phyloP scores from a whole-genome alignment of 2,113 vertebrate genomes.

The Erythrolamprus reginae region DNA sequence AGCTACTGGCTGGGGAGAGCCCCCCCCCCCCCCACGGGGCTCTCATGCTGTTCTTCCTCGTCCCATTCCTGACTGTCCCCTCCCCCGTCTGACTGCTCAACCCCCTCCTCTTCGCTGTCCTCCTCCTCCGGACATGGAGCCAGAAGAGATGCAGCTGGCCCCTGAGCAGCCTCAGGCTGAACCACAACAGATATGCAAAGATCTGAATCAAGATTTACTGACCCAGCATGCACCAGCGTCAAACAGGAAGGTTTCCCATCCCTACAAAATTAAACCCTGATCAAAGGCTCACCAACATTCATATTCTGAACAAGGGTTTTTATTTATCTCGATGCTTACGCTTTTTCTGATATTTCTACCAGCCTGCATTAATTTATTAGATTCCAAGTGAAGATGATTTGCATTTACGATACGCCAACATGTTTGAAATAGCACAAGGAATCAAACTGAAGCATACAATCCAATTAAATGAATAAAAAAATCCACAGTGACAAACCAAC shows the following conservation, averaged over 20 bases:
- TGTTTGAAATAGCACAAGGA: background rate
- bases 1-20: too few relatives aligned
- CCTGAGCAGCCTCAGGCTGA: too few relatives aligned
- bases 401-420: background rate
- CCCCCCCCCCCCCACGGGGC: too few relatives aligned
- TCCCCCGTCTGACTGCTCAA: too few relatives aligned
- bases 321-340: background rate
- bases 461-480: background rate
- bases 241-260: background rate
- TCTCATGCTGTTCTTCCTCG: too few relatives aligned
- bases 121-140: too few relatives aligned
- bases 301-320: background rate
- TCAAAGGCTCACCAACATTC: background rate
- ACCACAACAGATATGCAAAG: too few relatives aligned
- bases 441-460: background rate
- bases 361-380: background rate
- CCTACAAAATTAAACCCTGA: background rate
- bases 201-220: background rate
- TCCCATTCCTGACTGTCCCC: too few relatives aligned
- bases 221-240: background rate
- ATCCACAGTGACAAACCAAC: background rate
- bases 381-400: background rate
- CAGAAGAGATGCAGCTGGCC: too few relatives aligned
- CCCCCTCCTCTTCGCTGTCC: too few relatives aligned
- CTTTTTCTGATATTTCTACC: background rate